A percentile compares a stretch with the other conserved stretches of the same genome.
Evolutionary conservation across 2,888 invertebrate genomes (phyloP).

Genomic region (Mesopsocus fuscifrons): DNA sequence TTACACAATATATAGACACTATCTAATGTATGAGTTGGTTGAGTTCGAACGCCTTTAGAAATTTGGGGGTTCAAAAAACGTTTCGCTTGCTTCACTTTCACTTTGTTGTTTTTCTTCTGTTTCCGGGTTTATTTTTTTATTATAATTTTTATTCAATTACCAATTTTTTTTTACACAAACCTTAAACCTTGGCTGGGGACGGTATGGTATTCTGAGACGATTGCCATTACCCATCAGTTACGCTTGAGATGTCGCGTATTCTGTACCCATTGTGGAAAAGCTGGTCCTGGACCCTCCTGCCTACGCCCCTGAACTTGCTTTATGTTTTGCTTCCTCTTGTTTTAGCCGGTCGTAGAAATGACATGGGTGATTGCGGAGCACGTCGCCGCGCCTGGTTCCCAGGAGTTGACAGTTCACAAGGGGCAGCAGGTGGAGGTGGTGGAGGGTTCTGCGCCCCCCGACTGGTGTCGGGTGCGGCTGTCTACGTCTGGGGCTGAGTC

Average conservation of each 20-base stretch:
- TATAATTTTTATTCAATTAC: no score
- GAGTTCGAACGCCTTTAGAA: no score
- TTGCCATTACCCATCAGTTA: no score
- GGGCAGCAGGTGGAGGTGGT: constrained; percentile 90
- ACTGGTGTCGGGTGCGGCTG: constrained; percentile 53
- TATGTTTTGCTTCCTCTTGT: constrained; percentile 21
- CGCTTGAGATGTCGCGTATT: constrained; percentile 2
- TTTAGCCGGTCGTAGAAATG: constrained; percentile 67
- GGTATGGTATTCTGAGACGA: no score
- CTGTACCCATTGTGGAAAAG: not conserved
- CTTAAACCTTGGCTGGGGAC: no score
- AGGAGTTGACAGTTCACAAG: constrained; percentile 67
- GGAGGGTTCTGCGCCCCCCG: constrained; percentile 43
- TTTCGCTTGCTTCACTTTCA: no score
- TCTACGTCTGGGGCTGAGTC: constrained; percentile 24
- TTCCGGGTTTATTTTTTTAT: no score
- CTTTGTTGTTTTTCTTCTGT: no score
- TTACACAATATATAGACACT: no score
- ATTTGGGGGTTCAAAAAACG: no score
- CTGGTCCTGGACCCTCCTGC: not conserved
- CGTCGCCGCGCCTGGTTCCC: constrained; percentile 47
- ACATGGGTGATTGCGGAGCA: constrained; percentile 84
- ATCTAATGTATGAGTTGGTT: no score
- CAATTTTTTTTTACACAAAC: no score
- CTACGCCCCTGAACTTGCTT: not conserved